These are phyloP conservation scores for Lytechinus pictus DNA, from an alignment of 35 echinoderm and acorn worm species.

Conservation along the genomic window DNA sequence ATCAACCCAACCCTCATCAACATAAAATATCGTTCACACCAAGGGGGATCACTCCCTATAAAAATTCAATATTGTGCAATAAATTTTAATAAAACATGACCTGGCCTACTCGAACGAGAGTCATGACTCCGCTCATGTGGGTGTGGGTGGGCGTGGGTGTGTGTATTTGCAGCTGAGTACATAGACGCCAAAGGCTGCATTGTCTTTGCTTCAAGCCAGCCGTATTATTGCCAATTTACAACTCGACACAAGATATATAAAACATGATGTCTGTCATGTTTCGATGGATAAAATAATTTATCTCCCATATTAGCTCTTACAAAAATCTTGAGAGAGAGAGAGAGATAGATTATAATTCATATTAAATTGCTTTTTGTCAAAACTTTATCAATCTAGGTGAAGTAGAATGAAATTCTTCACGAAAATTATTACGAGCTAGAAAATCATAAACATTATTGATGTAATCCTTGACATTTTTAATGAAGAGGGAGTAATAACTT, in stretches of 20 bases:
- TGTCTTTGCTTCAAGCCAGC: neutral
- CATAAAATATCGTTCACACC: slow-evolving; percentile 38
- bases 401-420: too few relatives aligned
- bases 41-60: slow-evolving; percentile 3
- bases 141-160: neutral
- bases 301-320: too few relatives aligned
- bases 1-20: neutral
- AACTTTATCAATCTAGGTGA: too few relatives aligned
- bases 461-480: too few relatives aligned
- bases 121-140: neutral
- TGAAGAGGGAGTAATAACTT: too few relatives aligned
- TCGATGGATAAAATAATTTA: too few relatives aligned
- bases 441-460: too few relatives aligned
- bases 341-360: too few relatives aligned
- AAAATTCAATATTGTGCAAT: slow-evolving; percentile 48
- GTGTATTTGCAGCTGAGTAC: slow-evolving; percentile 18
- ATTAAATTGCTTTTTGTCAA: too few relatives aligned
- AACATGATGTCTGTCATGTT: too few relatives aligned
- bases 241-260: neutral
- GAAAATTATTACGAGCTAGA: too few relatives aligned
- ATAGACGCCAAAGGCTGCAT: neutral
- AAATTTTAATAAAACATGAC: slow-evolving; percentile 50
- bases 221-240: neutral
- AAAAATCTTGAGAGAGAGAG: too few relatives aligned
- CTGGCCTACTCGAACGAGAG: slow-evolving; percentile 1